Evolutionary conservation across 2,113 vertebrate species (phyloP), one percentile per base, ranked within the genome.

Genomic region (Mellivora capensis): DNA sequence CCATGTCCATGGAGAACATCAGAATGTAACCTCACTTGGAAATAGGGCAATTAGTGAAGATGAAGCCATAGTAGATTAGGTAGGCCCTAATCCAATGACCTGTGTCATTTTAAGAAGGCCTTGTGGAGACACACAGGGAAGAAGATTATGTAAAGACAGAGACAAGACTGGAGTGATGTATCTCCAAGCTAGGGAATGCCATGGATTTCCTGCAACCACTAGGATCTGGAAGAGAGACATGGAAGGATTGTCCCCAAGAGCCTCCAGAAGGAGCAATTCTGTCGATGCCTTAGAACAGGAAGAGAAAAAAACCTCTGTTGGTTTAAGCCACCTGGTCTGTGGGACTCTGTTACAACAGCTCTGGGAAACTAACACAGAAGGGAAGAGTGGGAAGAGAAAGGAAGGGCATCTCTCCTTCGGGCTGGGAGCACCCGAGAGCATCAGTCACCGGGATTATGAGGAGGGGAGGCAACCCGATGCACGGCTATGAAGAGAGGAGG

Each of bases 21-120:
- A 31, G 91, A 67, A 67, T 37, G 81, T 59, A 81, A 80, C n/a
- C 29, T 47, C 89, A 25, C 74, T 90, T 72, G 91, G 62, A 89
- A 89, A 54, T 6, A 79, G 20, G 29, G 29, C 27, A 61, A 44
- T 59, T 83, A 62, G 47, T 93, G 90, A 74, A 64, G 23, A 94
- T 80, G 54, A 91, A 67, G 47, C 39, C 82, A 42, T 18, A 9
- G 18, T 39, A n/a, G 76, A 25, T 76, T 39, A 42, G 47, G 39
- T 29, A 10, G 42, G 20, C 27, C 39, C 79, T 76, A 39, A 37
- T 42, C 72, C 57, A 71, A 7, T 9, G 79, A 34, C 29, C 18
- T 54, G 12, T 34, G 34, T 87, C 69, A 21, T 76, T 67, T 4
- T 59, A 57, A 59, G 76, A 64, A 90, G 69, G 71, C 34, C 31